Conservation (phyloP, 1,140 invertebrate genomes). For the Hylaeus anthracinus region DNA sequence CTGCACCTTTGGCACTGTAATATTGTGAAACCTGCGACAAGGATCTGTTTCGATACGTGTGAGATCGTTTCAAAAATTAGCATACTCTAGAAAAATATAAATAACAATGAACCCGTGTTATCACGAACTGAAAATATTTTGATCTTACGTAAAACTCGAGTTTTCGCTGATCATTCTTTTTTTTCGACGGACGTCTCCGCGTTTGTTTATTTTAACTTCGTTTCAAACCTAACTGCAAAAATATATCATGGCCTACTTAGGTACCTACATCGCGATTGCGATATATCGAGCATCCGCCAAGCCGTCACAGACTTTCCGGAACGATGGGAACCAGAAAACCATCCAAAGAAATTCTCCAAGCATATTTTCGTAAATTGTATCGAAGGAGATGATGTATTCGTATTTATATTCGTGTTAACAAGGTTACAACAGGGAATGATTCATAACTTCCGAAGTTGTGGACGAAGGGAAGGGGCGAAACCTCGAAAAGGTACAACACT, state of each 20-base stretch:
- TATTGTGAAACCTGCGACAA: no score
- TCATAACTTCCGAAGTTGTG: no score
- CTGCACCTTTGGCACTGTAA: no score
- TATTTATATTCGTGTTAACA: not conserved
- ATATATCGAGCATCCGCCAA: slow-evolving; percentile 1
- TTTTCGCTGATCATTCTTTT: not conserved
- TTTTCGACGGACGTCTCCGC: not conserved
- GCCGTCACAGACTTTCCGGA: not conserved
- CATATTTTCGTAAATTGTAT: not conserved
- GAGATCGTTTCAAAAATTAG: no score
- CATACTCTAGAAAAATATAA: no score
- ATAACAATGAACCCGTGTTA: no score
- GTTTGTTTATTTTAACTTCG: not conserved
- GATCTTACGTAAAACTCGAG: not conserved
- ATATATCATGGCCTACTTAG: slow-evolving; percentile 8
- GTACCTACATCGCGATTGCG: not conserved
- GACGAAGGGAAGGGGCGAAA: no score
- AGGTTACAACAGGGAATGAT: no score
- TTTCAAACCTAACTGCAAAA: not conserved
- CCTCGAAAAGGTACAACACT: no score
- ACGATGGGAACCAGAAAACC: not conserved
- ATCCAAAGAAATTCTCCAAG: not conserved
- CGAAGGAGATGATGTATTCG: not conserved
- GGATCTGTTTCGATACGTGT: no score
- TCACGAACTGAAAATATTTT: not conserved